These are phyloP conservation scores for Serinus canaria DNA, from an alignment of 2,113 vertebrate genomes.

Conservation along the genomic window DNA sequence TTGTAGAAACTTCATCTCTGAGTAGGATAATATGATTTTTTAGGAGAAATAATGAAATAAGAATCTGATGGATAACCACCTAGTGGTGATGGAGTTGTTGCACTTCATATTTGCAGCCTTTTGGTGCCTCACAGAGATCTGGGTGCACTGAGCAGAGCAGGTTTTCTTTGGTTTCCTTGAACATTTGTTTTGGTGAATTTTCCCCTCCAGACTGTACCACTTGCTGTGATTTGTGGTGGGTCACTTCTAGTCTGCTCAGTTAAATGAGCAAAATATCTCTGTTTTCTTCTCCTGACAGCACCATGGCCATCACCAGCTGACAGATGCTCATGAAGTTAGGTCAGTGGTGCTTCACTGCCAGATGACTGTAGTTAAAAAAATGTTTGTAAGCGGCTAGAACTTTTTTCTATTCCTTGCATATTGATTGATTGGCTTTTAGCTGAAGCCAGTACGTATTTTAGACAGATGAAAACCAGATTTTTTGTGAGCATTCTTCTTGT, in stretches of 20 bases:
- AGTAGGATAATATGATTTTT: neutral
- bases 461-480: constrained; percentile 67
- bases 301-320: neutral
- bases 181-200: neutral
- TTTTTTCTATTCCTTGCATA: constrained; percentile 8
- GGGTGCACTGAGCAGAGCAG: fast-evolving
- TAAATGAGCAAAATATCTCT: neutral
- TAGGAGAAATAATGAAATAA: neutral
- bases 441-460: constrained; percentile 59
- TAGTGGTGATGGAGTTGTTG: neutral
- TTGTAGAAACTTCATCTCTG: neutral
- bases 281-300: neutral
- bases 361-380: constrained; percentile 54
- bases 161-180: neutral
- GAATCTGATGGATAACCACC: neutral
- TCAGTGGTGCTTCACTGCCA: constrained; percentile 53
- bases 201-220: neutral
- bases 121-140: neutral
- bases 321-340: constrained; percentile 41
- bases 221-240: neutral
- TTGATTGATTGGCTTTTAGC: constrained; percentile 69
- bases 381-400: constrained; percentile 51
- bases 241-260: neutral
- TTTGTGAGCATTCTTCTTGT: constrained; percentile 57
- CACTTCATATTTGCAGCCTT: neutral